phyloP scores from a whole-genome alignment of 2,888 invertebrate genomes.

The Galerucella pusilla region DNA sequence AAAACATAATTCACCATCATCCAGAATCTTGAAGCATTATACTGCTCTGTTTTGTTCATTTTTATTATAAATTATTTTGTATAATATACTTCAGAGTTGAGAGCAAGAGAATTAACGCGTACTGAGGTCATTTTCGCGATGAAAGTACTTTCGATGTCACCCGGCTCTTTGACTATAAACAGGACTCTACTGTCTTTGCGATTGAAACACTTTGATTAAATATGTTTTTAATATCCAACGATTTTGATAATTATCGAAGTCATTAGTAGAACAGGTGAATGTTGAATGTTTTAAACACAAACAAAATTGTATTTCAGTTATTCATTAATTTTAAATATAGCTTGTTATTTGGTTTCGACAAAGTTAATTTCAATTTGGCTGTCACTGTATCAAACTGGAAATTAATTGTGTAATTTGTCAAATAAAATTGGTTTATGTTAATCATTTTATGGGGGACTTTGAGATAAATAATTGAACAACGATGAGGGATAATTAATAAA shows the following conservation, averaged over 20 bases:
- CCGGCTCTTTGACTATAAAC: neutral
- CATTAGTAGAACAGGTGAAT: neutral
- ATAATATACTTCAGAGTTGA: too few relatives aligned
- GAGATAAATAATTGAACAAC: too few relatives aligned
- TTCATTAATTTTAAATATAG: neutral
- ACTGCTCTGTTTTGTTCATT: too few relatives aligned
- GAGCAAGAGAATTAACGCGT: too few relatives aligned
- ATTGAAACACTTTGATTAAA: neutral
- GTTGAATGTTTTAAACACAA: neutral
- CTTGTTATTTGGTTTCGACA: neutral
- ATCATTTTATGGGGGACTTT: neutral
- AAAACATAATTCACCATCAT: too few relatives aligned
- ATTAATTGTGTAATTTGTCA: constrained; percentile 3
- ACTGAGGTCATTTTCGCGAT: too few relatives aligned
- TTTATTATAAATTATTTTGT: too few relatives aligned
- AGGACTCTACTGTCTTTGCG: neutral
- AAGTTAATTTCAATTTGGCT: neutral
- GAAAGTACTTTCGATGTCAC: too few relatives aligned
- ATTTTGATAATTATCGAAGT: neutral
- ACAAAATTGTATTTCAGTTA: neutral
- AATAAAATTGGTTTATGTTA: neutral
- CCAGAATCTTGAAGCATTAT: too few relatives aligned
- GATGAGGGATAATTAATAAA: neutral
- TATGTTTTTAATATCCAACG: neutral
- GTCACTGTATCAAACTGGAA: neutral